phyloP scores from a whole-genome alignment of 2,797 vertebrate species.

The Neoniphon sammara region DNA sequence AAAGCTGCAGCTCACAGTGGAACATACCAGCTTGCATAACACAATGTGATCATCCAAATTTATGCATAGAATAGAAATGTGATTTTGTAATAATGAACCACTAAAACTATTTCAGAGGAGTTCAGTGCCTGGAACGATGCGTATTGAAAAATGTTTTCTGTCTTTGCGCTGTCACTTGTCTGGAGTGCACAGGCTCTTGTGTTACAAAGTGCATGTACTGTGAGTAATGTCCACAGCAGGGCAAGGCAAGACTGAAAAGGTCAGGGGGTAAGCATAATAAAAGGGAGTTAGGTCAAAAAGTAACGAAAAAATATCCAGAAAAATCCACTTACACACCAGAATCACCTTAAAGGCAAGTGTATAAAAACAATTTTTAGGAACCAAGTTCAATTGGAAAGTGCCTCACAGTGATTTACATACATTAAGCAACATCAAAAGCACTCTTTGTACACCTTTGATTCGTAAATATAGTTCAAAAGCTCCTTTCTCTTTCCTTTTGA shows the following conservation, averaged over 20 bases:
- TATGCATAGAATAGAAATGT: slow-evolving; percentile 19
- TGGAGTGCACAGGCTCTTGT: no score
- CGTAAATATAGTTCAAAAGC: slow-evolving; percentile 59
- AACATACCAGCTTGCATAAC: slow-evolving; percentile 55
- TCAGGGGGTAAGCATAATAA: slow-evolving; percentile 34
- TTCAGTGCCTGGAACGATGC: slow-evolving; percentile 3
- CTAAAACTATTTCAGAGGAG: slow-evolving; percentile 24
- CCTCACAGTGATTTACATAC: slow-evolving; percentile 64
- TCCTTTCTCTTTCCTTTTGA: slow-evolving; percentile 35
- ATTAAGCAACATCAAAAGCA: slow-evolving; percentile 65
- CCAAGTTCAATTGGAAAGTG: slow-evolving; percentile 49
- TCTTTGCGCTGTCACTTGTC: neutral
- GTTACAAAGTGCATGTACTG: neutral
- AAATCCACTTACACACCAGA: slow-evolving; percentile 28
- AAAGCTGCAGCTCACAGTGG: slow-evolving; percentile 35
- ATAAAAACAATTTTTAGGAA: slow-evolving; percentile 21
- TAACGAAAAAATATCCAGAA: slow-evolving; percentile 42
- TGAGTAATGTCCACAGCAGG: slow-evolving; percentile 15
- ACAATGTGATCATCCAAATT: slow-evolving; percentile 9
- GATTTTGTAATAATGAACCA: slow-evolving; percentile 1
- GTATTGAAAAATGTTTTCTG: slow-evolving; percentile 3
- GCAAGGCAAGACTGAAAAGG: slow-evolving; percentile 1
- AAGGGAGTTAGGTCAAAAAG: slow-evolving; percentile 25
- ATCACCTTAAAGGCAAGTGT: slow-evolving; percentile 18
- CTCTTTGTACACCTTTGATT: slow-evolving; percentile 52